phyloP scores from a whole-genome alignment of 64 coral and sea anemone species.

The Pocillopora damicornis region DNA sequence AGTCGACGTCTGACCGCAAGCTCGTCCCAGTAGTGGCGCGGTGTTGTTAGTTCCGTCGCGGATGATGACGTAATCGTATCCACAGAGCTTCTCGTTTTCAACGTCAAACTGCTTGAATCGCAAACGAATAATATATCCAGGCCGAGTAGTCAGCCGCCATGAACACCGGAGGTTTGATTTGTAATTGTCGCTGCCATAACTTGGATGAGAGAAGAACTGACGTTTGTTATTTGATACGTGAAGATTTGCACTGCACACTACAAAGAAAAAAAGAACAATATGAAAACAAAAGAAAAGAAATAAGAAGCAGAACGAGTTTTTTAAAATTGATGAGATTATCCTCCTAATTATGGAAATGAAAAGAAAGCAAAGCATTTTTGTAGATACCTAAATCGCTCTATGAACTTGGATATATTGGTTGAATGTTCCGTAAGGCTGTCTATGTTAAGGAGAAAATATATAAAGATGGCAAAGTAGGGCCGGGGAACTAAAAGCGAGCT shows the following conservation, averaged over 20 bases:
- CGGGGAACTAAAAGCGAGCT: too few relatives aligned
- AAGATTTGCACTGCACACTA: constrained; percentile 80
- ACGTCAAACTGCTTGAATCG: constrained; percentile 86
- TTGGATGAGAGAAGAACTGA: constrained; percentile 75
- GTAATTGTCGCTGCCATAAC: constrained; percentile 74
- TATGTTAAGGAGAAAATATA: too few relatives aligned
- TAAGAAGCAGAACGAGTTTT: too few relatives aligned
- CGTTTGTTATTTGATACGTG: constrained; percentile 54
- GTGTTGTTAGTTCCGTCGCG: constrained; percentile 60
- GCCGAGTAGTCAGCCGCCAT: constrained; percentile 68
- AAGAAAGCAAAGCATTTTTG: too few relatives aligned
- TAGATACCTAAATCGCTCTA: too few relatives aligned
- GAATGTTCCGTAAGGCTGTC: too few relatives aligned
- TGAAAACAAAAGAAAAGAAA: too few relatives aligned
- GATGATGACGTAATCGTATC: constrained; percentile 69
- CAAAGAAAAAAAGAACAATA: background rate
- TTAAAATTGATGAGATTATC: too few relatives aligned
- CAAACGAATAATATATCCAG: constrained; percentile 66
- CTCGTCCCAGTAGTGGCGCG: constrained; percentile 54
- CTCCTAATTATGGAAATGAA: too few relatives aligned
- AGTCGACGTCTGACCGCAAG: constrained; percentile 48
- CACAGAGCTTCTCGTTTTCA: constrained; percentile 76
- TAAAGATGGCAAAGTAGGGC: too few relatives aligned
- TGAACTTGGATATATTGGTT: too few relatives aligned
- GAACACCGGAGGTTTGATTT: constrained; percentile 55